Percentiles rank a stretch among this genome's conserved stretches.
These are phyloP conservation scores for Pithys albifrons DNA, from an alignment of 2,113 vertebrate genomes.

Conservation along the genomic window DNA sequence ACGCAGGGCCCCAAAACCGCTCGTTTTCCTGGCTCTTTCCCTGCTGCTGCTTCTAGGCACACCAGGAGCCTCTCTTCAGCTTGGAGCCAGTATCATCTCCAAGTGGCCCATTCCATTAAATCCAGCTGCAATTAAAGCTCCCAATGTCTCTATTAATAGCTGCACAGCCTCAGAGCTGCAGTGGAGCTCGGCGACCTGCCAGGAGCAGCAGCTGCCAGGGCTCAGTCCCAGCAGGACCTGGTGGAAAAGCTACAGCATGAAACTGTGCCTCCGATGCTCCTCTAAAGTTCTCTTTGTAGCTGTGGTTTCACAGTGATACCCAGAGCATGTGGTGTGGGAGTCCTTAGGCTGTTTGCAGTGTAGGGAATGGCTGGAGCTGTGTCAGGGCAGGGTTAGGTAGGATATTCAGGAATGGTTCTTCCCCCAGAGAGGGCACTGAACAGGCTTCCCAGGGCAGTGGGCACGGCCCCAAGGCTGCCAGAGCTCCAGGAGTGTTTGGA, in stretches of 20 bases:
- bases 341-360: background rate
- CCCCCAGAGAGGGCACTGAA: background rate
- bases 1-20: background rate
- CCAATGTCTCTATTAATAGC: slow-evolving; percentile 39
- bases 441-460: background rate
- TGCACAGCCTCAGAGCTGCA: background rate
- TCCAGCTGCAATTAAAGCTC: slow-evolving; percentile 30
- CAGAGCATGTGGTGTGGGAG: rapidly evolving
- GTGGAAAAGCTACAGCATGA: background rate
- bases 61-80: background rate
- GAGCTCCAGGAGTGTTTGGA: background rate
- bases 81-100: background rate
- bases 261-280: rapidly evolving
- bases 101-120: background rate
- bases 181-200: background rate
- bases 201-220: slow-evolving; percentile 1
- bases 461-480: background rate
- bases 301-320: background rate
- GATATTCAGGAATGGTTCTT: background rate
- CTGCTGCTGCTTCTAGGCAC: background rate
- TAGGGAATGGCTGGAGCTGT: background rate
- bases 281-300: background rate
- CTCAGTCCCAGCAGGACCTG: background rate
- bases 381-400: background rate
- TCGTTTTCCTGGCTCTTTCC: background rate